Base-by-base conservation (phyloP, 2,797 vertebrate genomes). In the Scomberomorus guttatus region DNA sequence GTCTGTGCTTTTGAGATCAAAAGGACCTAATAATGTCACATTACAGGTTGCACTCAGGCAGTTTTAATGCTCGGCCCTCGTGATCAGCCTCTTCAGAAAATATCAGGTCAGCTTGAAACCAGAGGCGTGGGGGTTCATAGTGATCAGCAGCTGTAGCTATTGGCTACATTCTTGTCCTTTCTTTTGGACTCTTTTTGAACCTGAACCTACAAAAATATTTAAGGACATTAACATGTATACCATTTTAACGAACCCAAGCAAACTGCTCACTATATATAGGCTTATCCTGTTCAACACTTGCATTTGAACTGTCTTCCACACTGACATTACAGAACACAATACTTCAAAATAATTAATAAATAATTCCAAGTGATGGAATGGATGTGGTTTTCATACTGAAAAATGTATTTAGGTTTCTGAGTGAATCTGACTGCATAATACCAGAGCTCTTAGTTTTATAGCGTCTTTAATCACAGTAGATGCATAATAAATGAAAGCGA, bases 1-100 rank as follows among this genome's bases (percentile, higher is more conserved):
- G 89, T 82, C 81, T 68, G 62, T 79, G 90, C 87, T 90, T 91
- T 87, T 72, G 62, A 91, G 93, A 95, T 95, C 94, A 95, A 94
- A 95, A 87, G 83, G 68, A 71, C 61, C 79, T 81, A 90, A 90
- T 94, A 91, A 94, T 91, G 91, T 89, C 85, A 92, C 81, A 92
- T 95, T 92, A 93, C 92, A 92, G 92, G 93, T 93, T 91, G 91
- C 88, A 88, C 86, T 59, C 84, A 83, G 80, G 92, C 86, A 84
- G 89, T 88, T 92, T 89, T 92, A 90, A 81, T 85, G 82, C 84
- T 81, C 65, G 3, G 86, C 85, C 86, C 91, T 90, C 71, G 59
- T 93, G 92, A 93, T 89, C 72, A 82, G 80, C 73, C 69, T 83
- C 81, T 72, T 82, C 77, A 72, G 39, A 89, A 89, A 87, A 83